phyloP scores from a whole-genome alignment of 2,888 invertebrate species.

The Petrolisthes manimaculis region DNA sequence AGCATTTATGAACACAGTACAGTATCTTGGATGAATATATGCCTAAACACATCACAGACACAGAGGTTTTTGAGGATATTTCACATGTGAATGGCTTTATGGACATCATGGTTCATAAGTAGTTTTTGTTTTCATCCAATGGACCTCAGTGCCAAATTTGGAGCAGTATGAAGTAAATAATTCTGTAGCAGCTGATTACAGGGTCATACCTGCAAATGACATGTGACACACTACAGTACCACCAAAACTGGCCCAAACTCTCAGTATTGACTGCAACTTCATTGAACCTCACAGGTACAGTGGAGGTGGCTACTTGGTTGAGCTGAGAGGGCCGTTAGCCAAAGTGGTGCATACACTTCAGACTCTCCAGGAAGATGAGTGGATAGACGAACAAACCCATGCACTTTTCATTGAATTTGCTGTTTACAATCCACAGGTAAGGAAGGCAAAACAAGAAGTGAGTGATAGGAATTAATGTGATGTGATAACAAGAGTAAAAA shows the following conservation, averaged over 20 bases:
- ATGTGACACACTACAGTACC: no score
- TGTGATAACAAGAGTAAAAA: neutral
- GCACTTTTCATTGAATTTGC: conserved; percentile 73
- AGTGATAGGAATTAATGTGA: neutral
- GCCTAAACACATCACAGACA: no score
- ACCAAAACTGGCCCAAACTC: neutral
- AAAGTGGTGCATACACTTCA: conserved; percentile 66
- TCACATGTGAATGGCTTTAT: no score
- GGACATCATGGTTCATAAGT: no score
- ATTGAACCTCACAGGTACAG: conserved; percentile 68
- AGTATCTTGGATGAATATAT: no score
- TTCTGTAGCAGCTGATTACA: no score
- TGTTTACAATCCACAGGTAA: conserved; percentile 70
- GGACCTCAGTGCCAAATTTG: no score
- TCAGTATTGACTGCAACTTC: neutral
- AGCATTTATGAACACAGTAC: neutral
- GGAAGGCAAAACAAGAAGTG: neutral
- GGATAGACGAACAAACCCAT: conserved; percentile 71
- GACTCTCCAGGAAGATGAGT: conserved; percentile 69
- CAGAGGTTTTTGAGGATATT: no score
- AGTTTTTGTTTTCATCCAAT: no score
- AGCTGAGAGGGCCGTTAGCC: conserved; percentile 67
- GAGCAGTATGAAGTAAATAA: no score
- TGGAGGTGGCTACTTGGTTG: conserved; percentile 72
- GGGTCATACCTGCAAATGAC: no score